Evolutionary conservation across 2,888 invertebrate genomes (phyloP).

Genomic region (Torymus texanus): DNA sequence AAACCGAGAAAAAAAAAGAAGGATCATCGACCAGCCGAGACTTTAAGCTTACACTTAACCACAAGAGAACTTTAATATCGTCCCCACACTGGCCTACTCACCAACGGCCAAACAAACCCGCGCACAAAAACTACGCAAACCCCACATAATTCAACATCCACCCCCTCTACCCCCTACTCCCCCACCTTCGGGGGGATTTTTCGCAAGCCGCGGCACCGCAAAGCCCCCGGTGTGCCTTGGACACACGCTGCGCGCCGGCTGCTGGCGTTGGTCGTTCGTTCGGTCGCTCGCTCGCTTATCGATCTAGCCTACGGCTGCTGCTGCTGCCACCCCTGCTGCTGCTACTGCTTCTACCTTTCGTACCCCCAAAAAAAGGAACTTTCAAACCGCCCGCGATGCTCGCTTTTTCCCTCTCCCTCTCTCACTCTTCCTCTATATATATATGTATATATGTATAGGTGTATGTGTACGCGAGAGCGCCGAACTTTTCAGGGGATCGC

Average conservation of each 20-base stretch:
- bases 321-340: not conserved
- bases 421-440: too few species aligned
- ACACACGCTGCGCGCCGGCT: not conserved
- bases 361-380: conserved; percentile 10
- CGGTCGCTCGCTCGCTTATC: conserved; percentile 27
- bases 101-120: not conserved
- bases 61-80: not conserved
- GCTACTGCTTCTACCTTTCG: not conserved
- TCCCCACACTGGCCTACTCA: not conserved
- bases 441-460: too few species aligned
- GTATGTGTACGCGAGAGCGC: not conserved
- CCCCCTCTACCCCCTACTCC: too few species aligned
- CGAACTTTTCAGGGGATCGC: not conserved
- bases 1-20: too few species aligned
- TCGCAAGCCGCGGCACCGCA: not conserved
- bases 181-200: too few species aligned
- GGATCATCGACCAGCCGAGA: not conserved
- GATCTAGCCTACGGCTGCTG: conserved; percentile 22
- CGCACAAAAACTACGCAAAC: not conserved
- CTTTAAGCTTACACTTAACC: not conserved
- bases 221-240: not conserved
- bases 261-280: not conserved
- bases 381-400: not conserved
- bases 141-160: too few species aligned
- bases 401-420: not conserved